These are phyloP conservation scores for Tuta absoluta DNA, from an alignment of 2,888 invertebrate genomes.

Conservation along the genomic window DNA sequence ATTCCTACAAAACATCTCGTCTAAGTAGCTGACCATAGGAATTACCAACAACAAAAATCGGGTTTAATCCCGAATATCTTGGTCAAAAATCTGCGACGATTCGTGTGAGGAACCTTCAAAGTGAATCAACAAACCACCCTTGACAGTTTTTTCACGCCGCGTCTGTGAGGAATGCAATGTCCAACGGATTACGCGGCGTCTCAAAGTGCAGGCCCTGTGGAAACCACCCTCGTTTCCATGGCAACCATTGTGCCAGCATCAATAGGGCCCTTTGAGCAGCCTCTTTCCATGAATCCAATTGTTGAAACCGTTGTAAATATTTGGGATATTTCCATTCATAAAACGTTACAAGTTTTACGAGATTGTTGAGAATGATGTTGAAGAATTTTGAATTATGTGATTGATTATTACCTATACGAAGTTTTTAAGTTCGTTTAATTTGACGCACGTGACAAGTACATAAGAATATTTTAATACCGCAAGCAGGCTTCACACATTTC, in stretches of 20 bases:
- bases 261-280: constrained; percentile 29
- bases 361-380: neutral
- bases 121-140: constrained; percentile 30
- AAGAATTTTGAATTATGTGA: neutral
- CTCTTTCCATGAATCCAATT: constrained; percentile 26
- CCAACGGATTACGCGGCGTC: constrained; percentile 61
- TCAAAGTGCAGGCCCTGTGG: constrained; percentile 33
- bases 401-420: no score
- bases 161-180: constrained; percentile 75
- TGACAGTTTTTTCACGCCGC: constrained; percentile 50
- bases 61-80: no score
- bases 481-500: no score
- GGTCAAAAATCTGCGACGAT: no score
- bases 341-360: constrained; percentile 12
- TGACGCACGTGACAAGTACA: no score
- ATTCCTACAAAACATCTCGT: no score
- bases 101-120: constrained; percentile 43
- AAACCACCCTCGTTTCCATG: constrained; percentile 34
- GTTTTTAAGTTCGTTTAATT: no score
- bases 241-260: constrained; percentile 38
- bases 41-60: no score
- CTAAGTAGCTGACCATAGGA: no score
- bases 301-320: constrained; percentile 33
- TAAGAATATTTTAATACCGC: no score
- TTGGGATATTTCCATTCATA: constrained; percentile 30